phyloP scores from a whole-genome alignment of 2,888 invertebrate species.

The Xestia sexstrigata region DNA sequence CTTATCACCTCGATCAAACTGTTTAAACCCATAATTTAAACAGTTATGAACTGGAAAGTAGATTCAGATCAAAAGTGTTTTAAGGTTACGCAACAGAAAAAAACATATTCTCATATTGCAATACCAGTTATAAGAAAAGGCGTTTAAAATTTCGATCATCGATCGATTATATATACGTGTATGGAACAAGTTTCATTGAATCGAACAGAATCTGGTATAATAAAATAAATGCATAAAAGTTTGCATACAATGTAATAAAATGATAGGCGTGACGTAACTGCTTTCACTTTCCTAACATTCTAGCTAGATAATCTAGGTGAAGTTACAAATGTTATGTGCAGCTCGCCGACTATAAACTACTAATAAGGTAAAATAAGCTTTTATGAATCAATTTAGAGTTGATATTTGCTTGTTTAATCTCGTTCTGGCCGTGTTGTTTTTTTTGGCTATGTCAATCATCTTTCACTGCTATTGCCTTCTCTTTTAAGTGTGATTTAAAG shows the following conservation, averaged over 20 bases:
- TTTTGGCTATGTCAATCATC: conserved; percentile 53
- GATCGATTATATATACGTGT: conserved; percentile 2
- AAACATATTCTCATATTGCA: conserved; percentile 2
- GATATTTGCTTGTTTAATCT: conserved; percentile 39
- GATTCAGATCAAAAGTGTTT: conserved; percentile 46
- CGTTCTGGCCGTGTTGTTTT: conserved; percentile 22
- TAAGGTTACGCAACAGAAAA: conserved; percentile 46
- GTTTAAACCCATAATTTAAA: conserved; percentile 36
- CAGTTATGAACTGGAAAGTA: conserved; percentile 46
- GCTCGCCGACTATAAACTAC: conserved; percentile 35
- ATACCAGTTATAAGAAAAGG: conserved; percentile 12
- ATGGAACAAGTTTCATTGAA: conserved; percentile 42
- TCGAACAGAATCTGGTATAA: conserved; percentile 29
- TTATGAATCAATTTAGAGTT: conserved; percentile 38
- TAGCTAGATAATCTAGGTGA: conserved; percentile 70
- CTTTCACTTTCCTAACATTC: conserved; percentile 74
- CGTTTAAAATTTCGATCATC: conserved; percentile 4
- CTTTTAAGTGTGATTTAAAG: conserved; percentile 51
- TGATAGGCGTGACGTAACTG: conserved; percentile 61
- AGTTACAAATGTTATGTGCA: conserved; percentile 61
- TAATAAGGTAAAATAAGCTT: conserved; percentile 27
- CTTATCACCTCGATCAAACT: conserved; percentile 46
- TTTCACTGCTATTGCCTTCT: conserved; percentile 44
- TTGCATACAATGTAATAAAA: conserved; percentile 55
- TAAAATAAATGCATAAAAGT: conserved; percentile 45